Conservation (phyloP, 1,140 invertebrate genomes). For the Coptotermes formosanus region DNA sequence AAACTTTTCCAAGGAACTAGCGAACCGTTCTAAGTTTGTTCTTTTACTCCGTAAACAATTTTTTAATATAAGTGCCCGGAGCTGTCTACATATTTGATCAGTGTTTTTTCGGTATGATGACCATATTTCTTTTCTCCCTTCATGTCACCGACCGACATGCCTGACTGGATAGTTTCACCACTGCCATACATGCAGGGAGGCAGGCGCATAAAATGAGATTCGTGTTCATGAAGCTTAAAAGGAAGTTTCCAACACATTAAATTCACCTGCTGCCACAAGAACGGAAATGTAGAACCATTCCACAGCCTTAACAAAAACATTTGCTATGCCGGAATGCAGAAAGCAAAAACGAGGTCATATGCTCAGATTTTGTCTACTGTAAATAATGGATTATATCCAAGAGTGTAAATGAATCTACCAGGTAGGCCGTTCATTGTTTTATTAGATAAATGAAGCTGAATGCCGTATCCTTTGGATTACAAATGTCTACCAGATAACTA, state of each 20-base stretch:
- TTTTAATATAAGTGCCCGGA: constrained; percentile 13
- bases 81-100: constrained; percentile 18
- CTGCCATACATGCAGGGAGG: background rate
- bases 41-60: constrained; percentile 17
- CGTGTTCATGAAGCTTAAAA: constrained; percentile 16
- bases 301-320: constrained; percentile 8
- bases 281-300: background rate
- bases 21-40: background rate
- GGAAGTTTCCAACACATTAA: constrained; percentile 16
- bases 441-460: no score
- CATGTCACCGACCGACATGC: background rate
- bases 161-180: background rate
- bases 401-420: no score
- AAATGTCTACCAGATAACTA: no score
- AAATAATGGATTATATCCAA: no score
- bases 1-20: constrained; percentile 8
- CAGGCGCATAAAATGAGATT: constrained; percentile 6
- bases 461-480: no score
- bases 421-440: no score
- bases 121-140: background rate
- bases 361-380: no score
- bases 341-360: no score
- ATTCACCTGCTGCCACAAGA: background rate
- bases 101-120: constrained; percentile 13
- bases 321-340: background rate